phyloP scores from a whole-genome alignment of 2,888 invertebrate genomes.

The Conus canariensis region DNA sequence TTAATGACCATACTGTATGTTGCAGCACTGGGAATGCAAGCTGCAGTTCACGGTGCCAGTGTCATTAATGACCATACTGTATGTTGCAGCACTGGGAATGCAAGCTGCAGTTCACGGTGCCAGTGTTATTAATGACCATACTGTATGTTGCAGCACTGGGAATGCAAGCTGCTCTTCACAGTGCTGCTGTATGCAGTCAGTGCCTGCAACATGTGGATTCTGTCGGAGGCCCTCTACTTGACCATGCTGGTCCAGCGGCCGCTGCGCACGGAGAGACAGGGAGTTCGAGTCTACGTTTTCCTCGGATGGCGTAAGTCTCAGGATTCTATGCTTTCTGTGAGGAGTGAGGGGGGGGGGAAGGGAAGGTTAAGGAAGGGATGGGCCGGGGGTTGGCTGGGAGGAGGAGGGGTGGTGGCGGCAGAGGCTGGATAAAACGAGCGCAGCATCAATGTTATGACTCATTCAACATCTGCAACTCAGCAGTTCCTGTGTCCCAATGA shows the following conservation, averaged over 20 bases:
- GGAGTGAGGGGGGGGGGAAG: not conserved
- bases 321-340: not conserved
- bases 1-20: not conserved
- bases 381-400: not conserved
- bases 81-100: constrained; percentile 81
- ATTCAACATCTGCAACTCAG: too few relatives aligned
- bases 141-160: constrained; percentile 81
- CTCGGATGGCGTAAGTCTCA: constrained; percentile 84
- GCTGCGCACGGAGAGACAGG: constrained; percentile 83
- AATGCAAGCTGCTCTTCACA: constrained; percentile 84
- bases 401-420: too few relatives aligned
- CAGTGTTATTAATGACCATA: not conserved
- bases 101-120: not conserved
- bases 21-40: not conserved
- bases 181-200: constrained; percentile 84
- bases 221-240: constrained; percentile 86
- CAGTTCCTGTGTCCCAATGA: too few relatives aligned
- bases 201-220: constrained; percentile 86
- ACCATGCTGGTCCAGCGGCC: constrained; percentile 86
- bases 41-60: not conserved
- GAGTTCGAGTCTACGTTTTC: constrained; percentile 83
- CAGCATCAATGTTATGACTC: too few relatives aligned
- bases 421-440: too few relatives aligned
- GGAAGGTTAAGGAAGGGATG: not conserved
- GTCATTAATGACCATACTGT: not conserved